Evolutionary conservation across 2,113 vertebrate species (phyloP), one percentile per base, ranked within the genome.

Genomic region (Bolborhynchus lineola): DNA sequence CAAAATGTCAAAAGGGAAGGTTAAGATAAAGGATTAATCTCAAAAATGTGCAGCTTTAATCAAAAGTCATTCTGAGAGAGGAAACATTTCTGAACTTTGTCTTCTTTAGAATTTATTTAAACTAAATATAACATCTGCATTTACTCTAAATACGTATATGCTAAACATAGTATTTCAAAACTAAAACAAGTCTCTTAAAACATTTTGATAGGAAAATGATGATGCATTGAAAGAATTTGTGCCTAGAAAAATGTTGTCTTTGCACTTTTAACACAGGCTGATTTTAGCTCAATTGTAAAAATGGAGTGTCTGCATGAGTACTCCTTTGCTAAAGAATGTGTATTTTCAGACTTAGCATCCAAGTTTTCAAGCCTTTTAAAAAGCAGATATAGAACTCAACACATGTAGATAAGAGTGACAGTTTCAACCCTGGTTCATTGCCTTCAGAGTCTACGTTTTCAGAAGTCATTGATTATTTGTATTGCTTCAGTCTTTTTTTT

Each of bases 91-190:
- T 92, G 70, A 82, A 93, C 26, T 91, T 92, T 75, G 41, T 64
- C 80, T 90, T 16, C 60, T 79, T 90, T 44, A 55, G 75, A 90
- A 76, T 71, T 68, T 46, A 82, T 50, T 88, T 82, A 55, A 50
- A 65, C 84, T 82, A 93, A 88, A 86, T 86, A 57, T 46, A 88
- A 71, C 47, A 84, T 92, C 33, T 71, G 26, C 18, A 79, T 79
- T 81, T 93, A 75, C 75, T 91, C 88, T 84, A 96, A 95, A 92
- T 89, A 82, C 91, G 92, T 86, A 89, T 86, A 47, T 91, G 77
- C 86, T 83, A 93, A 97, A 86, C 47, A 42, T 88, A 94, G 44
- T 67, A 86, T 93, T 83, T 81, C 50, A 86, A 84, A 92, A 75
- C 41, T 74, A 74, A 90, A 93, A 28, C 20, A 65, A 90, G 53